Evolutionary conservation across 53 echinoderm and acorn worm genomes (phyloP).

Genomic region (Henricia sp.): DNA sequence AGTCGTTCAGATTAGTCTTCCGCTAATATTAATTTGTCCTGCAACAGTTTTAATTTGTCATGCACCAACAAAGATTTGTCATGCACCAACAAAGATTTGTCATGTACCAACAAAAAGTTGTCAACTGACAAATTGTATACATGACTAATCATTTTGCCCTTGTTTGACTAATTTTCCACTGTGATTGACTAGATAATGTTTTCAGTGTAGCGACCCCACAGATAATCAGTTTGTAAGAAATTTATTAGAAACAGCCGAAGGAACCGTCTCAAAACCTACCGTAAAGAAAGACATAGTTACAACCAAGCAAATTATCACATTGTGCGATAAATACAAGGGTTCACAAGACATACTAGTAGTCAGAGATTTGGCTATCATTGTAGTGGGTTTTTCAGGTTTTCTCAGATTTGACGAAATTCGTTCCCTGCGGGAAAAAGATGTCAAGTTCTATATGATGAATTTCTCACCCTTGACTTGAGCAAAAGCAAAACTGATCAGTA

Average conservation of each 20-base stretch:
- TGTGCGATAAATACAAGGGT: constrained; percentile 16
- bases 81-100: no score
- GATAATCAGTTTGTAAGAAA: constrained; percentile 6
- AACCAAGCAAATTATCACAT: not conserved
- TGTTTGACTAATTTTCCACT: no score
- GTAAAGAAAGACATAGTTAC: constrained; percentile 34
- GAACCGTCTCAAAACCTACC: not conserved
- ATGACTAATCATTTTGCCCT: no score
- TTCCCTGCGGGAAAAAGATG: not conserved
- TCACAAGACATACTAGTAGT: constrained; percentile 15
- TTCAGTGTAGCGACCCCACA: constrained; percentile 24
- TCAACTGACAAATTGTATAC: no score
- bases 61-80: no score
- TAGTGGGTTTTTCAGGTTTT: constrained; percentile 43
- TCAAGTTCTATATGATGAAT: constrained; percentile 2
- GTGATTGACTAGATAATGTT: no score
- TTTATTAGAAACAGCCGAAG: constrained; percentile 20
- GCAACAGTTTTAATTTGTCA: no score
- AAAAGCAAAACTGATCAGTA: constrained; percentile 52
- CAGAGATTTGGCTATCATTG: constrained; percentile 40
- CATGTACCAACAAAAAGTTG: no score
- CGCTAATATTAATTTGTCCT: no score
- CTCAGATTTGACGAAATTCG: constrained; percentile 39
- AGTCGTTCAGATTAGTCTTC: no score
- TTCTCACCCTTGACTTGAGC: not conserved